These are phyloP conservation scores for Bombylius discolor DNA, from an alignment of 2,888 invertebrate genomes.

Conservation along the genomic window DNA sequence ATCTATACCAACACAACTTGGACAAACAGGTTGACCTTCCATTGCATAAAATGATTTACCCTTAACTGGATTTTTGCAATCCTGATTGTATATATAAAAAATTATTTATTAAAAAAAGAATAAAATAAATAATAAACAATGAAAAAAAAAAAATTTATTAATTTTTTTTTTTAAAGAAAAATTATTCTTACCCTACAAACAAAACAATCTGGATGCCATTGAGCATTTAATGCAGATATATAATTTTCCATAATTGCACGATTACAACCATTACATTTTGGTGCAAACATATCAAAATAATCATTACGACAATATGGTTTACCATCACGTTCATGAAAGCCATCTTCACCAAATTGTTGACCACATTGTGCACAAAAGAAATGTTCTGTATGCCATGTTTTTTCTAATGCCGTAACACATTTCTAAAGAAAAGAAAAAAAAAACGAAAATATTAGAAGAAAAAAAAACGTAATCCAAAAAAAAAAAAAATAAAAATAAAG, in stretches of 20 bases:
- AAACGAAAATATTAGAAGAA: background rate
- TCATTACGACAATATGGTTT: constrained; percentile 93
- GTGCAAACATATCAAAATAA: constrained; percentile 96
- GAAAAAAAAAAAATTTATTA: background rate
- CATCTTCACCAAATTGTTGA: constrained; percentile 92
- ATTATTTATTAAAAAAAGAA: constrained; percentile 2
- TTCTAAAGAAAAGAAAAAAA: constrained; percentile 55
- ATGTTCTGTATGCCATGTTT: constrained; percentile 98
- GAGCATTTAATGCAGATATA: constrained; percentile 91
- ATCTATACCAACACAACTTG: constrained; percentile 81
- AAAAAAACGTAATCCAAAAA: too few species aligned
- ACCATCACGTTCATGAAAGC: constrained; percentile 93
- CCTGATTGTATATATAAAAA: constrained; percentile 45
- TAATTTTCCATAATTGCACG: constrained; percentile 96
- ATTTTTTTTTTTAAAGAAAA: constrained; percentile 1
- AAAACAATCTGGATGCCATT: constrained; percentile 99
- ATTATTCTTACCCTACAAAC: constrained; percentile 80
- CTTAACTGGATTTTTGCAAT: constrained; percentile 84
- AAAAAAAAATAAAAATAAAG: constrained; percentile 35
- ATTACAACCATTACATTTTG: constrained; percentile 92
- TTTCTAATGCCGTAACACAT: constrained; percentile 95
- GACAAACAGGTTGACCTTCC: constrained; percentile 94
- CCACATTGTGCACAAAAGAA: constrained; percentile 98
- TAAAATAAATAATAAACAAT: too few species aligned
- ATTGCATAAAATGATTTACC: constrained; percentile 95